A percentile compares a stretch with the other conserved stretches of the same genome.
phyloP scores from a whole-genome alignment of 2,113 vertebrate genomes.

The Brachyhypopomus occidentalis region DNA sequence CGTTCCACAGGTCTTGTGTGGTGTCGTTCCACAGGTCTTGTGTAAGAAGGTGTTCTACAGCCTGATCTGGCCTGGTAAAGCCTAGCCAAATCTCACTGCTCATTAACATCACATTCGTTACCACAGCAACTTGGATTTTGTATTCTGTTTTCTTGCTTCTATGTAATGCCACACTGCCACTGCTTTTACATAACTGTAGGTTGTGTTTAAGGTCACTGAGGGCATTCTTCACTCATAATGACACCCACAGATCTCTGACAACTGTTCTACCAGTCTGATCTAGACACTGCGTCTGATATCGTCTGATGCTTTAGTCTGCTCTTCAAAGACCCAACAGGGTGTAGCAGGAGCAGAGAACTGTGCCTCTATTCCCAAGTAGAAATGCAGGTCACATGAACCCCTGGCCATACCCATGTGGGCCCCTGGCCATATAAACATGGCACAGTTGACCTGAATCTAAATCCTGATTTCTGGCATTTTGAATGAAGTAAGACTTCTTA shows the following conservation, averaged over 20 bases:
- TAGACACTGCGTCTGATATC: too few relatives aligned
- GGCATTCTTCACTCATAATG: too few relatives aligned
- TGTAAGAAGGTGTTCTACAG: neutral
- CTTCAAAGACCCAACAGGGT: too few relatives aligned
- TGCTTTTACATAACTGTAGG: neutral
- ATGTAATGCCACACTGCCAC: too few relatives aligned
- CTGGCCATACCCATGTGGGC: too few relatives aligned
- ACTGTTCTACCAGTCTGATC: neutral
- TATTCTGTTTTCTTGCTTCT: neutral
- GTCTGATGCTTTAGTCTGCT: too few relatives aligned
- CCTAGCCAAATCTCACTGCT: neutral
- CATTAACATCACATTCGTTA: neutral
- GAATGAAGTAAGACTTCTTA: neutral
- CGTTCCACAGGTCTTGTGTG: too few relatives aligned
- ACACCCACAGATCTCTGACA: neutral
- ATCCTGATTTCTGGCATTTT: too few relatives aligned
- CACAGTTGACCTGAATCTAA: neutral
- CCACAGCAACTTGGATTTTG: neutral
- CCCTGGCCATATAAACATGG: neutral
- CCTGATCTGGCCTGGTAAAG: neutral
- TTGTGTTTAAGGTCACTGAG: neutral
- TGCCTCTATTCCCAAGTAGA: too few relatives aligned
- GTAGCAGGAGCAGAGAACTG: too few relatives aligned
- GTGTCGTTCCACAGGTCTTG: too few relatives aligned
- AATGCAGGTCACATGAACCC: too few relatives aligned